phyloP scores from a whole-genome alignment of 2,888 invertebrate species.

The Pyrrhia umbra region DNA sequence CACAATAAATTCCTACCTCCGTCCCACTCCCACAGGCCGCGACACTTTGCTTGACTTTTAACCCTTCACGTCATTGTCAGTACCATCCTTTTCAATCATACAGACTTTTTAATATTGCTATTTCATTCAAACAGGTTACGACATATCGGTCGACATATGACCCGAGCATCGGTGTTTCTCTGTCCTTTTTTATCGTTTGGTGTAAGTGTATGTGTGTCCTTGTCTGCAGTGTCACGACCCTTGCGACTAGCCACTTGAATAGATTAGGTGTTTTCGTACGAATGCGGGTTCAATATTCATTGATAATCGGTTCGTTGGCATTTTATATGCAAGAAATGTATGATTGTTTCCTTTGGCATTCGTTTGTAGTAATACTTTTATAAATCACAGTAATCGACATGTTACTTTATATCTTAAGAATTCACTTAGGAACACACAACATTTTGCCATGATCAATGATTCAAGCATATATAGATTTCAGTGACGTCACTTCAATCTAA shows the following conservation, averaged over 20 bases:
- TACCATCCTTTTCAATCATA: conserved; percentile 78
- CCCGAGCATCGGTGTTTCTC: conserved; percentile 80
- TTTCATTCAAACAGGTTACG: conserved; percentile 88
- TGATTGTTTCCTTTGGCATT: conserved; percentile 69
- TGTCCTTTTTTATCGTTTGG: conserved; percentile 77
- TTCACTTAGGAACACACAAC: too few species aligned
- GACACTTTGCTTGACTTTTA: conserved; percentile 89
- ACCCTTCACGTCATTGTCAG: conserved; percentile 88
- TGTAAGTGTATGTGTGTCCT: conserved; percentile 75
- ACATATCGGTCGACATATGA: conserved; percentile 89
- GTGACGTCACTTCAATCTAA: too few species aligned
- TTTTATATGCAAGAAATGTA: conserved; percentile 81
- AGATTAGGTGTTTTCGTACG: conserved; percentile 89
- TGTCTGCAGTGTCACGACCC: conserved; percentile 86
- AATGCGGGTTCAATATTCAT: conserved; percentile 87
- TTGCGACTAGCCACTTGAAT: conserved; percentile 88
- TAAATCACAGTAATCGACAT: background rate
- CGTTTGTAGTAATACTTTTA: conserved; percentile 22
- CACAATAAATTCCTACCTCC: conserved; percentile 65
- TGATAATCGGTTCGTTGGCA: conserved; percentile 86
- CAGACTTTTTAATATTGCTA: conserved; percentile 67
- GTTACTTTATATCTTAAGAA: too few species aligned
- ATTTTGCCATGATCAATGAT: too few species aligned
- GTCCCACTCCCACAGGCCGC: conserved; percentile 84
- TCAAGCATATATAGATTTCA: too few species aligned